Base-by-base conservation (phyloP, 2,888 invertebrate species). In the Buathra laborator region DNA sequence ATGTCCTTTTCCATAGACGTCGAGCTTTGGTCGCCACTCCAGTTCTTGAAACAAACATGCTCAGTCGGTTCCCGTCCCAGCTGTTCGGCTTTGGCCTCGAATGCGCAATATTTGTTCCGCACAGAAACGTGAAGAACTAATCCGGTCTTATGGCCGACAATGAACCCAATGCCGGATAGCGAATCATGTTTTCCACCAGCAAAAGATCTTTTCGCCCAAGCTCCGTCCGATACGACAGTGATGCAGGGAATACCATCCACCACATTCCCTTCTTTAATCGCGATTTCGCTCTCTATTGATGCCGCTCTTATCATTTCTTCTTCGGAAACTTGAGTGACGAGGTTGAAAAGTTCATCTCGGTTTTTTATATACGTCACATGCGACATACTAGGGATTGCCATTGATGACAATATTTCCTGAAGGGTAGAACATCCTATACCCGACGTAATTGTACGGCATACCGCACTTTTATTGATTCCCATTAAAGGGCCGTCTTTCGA, bases 41-140 rank as follows among this genome's bases (percentile, higher is more conserved):
- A 91, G 80, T 92, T 91, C 78, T 88, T 89, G 79, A 81, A 90
- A 76, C 89, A 91, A n/a, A 48, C 66, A 72, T 90, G 89, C 5
- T 29, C 10, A 32, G n/a, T 4, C 6, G 53, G 53, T 14, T 37
- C 53, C 9, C 16, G 32, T 16, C 53, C 37, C 10, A 16, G 5
- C 37, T 46, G 24, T 7, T 68, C 53, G n/a, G 64, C 72, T 1
- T 16, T 19, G 24, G 12, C 66, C 78, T 89, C 89, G 7, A 86
- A 78, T 3, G 86, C 70, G 74, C 90, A 90, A 76, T 84, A 89
- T 67, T 90, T 90, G 74, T 90, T 90, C 4, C 88, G 68, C 3
- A 90, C 80, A n/a, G 88, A 89, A 19, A 89, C 67, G 66, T 83
- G 88, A n/a, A 91, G 78, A 43, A 89, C 76, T 80, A 86, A n/a